Evolutionary conservation across 2,113 vertebrate genomes (phyloP).

Genomic region (Monarcha castaneiventris): DNA sequence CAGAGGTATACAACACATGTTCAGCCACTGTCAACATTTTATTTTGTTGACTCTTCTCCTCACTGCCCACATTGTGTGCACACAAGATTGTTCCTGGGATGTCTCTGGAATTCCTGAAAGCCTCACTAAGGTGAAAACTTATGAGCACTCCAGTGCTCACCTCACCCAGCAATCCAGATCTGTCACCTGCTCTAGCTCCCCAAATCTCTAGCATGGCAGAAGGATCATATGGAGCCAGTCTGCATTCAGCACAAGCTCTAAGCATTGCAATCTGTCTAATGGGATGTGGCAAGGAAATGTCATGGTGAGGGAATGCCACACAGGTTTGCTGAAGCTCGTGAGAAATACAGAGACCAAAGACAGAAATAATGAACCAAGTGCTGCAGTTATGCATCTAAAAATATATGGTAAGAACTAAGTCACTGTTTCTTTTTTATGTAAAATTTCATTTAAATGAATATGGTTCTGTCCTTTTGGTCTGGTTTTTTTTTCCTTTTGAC

Average conservation of each 20-base stretch:
- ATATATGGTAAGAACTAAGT: background rate
- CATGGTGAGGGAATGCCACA: background rate
- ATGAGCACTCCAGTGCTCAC: background rate
- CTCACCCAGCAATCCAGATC: background rate
- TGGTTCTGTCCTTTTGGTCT: background rate
- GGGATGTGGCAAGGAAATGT: background rate
- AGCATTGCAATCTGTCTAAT: background rate
- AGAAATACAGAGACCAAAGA: background rate
- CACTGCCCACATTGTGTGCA: accelerated
- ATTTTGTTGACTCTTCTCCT: background rate
- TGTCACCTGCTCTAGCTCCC: background rate
- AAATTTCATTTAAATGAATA: background rate
- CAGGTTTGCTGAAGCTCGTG: background rate
- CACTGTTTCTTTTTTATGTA: background rate
- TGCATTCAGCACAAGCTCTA: background rate
- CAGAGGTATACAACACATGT: background rate
- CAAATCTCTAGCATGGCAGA: background rate
- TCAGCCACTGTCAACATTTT: background rate
- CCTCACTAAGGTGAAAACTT: background rate
- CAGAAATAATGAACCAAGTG: background rate
- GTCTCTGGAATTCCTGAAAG: background rate
- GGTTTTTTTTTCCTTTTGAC: background rate
- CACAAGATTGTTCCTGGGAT: background rate
- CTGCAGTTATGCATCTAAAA: background rate
- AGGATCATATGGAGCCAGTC: accelerated